Conservation (phyloP, 2,888 invertebrate species). For the Melieria picta region DNA sequence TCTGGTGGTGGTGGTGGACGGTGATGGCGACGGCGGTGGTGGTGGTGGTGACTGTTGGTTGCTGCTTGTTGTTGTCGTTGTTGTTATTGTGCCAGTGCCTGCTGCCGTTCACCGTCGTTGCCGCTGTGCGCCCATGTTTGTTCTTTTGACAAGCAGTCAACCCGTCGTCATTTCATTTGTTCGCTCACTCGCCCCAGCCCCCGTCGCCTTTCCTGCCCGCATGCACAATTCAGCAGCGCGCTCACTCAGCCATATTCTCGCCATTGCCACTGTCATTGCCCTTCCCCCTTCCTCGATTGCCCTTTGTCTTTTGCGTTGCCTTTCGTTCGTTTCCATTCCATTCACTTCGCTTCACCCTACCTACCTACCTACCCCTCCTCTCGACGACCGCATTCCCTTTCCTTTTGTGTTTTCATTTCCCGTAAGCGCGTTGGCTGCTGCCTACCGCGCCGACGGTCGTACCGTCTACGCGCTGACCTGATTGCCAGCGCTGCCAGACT, state of each 20-base stretch:
- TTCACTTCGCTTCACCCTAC: slow-evolving; percentile 9
- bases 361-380: slow-evolving; percentile 36
- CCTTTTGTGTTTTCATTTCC: slow-evolving; percentile 60
- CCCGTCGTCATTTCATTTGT: slow-evolving; percentile 58
- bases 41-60: slow-evolving; percentile 29
- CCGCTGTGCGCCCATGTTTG: slow-evolving; percentile 61
- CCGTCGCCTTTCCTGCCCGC: neutral
- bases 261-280: slow-evolving; percentile 36
- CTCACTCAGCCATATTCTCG: slow-evolving; percentile 25
- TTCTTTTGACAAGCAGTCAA: slow-evolving; percentile 66
- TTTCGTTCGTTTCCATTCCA: slow-evolving; percentile 11
- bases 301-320: slow-evolving; percentile 7
- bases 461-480: slow-evolving; percentile 43
- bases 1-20: slow-evolving; percentile 39
- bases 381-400: slow-evolving; percentile 43
- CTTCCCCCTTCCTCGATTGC: slow-evolving; percentile 31
- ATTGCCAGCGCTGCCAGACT: slow-evolving; percentile 4
- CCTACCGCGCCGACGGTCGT: slow-evolving; percentile 33
- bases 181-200: slow-evolving; percentile 27
- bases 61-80: neutral
- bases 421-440: slow-evolving; percentile 37
- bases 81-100: slow-evolving; percentile 13
- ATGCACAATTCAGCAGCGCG: slow-evolving; percentile 17
- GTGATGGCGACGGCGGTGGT: slow-evolving; percentile 21
- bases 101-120: neutral